phyloP scores from a whole-genome alignment of 2,797 vertebrate species.

The Acipenser transmontanus region DNA sequence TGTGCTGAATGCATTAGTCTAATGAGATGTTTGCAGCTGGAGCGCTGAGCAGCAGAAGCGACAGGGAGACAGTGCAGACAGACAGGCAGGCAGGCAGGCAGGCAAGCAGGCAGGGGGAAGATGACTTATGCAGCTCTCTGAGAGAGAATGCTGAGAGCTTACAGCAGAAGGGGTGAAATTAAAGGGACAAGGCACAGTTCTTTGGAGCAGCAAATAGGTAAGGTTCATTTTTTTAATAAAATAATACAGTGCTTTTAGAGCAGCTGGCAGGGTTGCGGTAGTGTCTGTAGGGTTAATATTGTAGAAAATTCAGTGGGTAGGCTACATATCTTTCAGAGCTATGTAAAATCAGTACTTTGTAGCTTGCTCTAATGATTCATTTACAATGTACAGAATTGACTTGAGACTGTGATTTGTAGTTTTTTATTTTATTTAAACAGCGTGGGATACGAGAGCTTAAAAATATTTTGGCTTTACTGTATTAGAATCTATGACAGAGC shows the following conservation, averaged over 20 bases:
- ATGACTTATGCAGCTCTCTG: conserved; percentile 32
- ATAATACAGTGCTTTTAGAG: too few species aligned
- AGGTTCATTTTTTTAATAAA: too few species aligned
- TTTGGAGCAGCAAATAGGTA: too few species aligned
- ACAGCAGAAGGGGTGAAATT: neutral
- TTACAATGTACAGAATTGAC: too few species aligned
- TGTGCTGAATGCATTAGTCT: conserved; percentile 93
- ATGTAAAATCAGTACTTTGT: too few species aligned
- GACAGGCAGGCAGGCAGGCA: too few species aligned
- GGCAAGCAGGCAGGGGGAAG: conserved; percentile 25
- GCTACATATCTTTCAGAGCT: neutral
- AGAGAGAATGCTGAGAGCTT: neutral
- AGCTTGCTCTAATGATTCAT: too few species aligned
- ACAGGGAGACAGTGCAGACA: conserved; percentile 37
- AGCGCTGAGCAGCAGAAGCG: conserved; percentile 51
- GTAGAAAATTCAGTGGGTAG: conserved; percentile 16
- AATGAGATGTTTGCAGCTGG: conserved; percentile 91
- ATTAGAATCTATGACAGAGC: too few species aligned
- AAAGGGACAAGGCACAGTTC: too few species aligned
- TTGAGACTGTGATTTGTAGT: neutral
- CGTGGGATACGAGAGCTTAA: too few species aligned
- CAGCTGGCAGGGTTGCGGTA: neutral
- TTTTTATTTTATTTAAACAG: neutral
- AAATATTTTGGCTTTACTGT: too few species aligned
- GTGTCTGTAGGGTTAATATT: conserved; percentile 22